Evolutionary conservation across 1,140 invertebrate genomes (phyloP), one percentile per base, ranked within the genome.

Genomic region (Megalonaias nervosa): DNA sequence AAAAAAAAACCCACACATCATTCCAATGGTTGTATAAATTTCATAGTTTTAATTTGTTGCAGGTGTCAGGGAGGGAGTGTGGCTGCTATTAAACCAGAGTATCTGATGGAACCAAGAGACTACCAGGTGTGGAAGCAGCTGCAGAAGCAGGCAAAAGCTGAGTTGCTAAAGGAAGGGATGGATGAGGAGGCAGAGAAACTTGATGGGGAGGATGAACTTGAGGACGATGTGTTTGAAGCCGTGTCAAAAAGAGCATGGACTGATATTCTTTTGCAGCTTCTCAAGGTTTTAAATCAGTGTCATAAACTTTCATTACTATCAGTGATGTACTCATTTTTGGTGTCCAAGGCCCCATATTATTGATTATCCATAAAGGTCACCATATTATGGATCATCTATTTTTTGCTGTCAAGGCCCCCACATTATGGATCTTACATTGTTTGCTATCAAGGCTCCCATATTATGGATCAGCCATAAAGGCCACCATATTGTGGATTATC

Each of bases 211-310:
- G 83, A 88, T 48, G 81, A 84, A 31, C 80, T 90, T 21, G 86
- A 87, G 48, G 85, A 88, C 60, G 85, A 90, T 68, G 79, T 90
- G 16, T 91, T 91, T 87, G 89, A 91, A 78, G 85, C 86, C 14
- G 84, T 91, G 12, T 90, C 89, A 15, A 91, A 90, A 80, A 79
- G 88, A 68, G 86, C 88, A 17, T 91, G 91, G 91, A 87, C 88
- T 5, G 90, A 91, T 76, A 81, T 90, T 48, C 81, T 91, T 16
- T 79, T 91, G 31, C 91, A 91, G 82, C 81, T 90, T 26, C 77
- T 89, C 67, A 91, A 91, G 86, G 90, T 91, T 31, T 31, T 31
- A 31, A 31, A 31, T 31, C 26, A 31, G 4, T 31, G 11, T 48
- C 38, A 48, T 48, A 48, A 6, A 48, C 38, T 48, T 48, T 48